These are phyloP conservation scores for Euschistus heros DNA, from an alignment of 1,140 invertebrate species.

Conservation along the genomic window DNA sequence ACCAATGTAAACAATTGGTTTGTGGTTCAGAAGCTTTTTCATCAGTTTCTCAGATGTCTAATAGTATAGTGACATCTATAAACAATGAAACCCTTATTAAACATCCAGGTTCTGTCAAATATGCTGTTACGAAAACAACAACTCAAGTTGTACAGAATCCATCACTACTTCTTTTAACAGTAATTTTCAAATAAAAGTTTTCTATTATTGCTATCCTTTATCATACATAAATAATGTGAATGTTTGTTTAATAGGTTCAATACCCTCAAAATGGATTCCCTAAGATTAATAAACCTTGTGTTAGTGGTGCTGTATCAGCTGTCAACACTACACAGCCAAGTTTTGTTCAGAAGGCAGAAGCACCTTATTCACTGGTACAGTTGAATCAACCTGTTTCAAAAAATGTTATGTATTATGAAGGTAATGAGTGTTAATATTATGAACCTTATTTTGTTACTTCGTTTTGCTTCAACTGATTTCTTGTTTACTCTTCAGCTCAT, in stretches of 20 bases:
- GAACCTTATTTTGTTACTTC: background rate
- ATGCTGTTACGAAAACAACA: too few species aligned
- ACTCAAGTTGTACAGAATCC: too few species aligned
- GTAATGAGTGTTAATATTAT: background rate
- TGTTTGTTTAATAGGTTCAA: background rate
- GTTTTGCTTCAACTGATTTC: background rate
- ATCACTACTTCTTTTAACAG: too few species aligned
- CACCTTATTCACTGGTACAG: background rate
- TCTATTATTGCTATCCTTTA: too few species aligned
- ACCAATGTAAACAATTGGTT: too few species aligned
- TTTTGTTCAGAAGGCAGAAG: background rate
- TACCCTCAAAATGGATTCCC: conserved; percentile 4
- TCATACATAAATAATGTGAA: too few species aligned
- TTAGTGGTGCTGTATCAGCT: too few species aligned
- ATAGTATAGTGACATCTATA: background rate
- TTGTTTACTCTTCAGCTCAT: background rate
- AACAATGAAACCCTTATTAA: background rate
- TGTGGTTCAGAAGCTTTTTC: too few species aligned
- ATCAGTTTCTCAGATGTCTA: conserved; percentile 6
- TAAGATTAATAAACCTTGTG: too few species aligned
- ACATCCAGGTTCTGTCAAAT: too few species aligned
- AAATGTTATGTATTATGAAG: background rate
- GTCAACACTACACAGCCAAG: background rate
- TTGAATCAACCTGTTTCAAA: background rate
- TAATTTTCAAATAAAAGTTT: too few species aligned